Conservation (phyloP, 2,113 vertebrate species). For the Varanus komodoensis region DNA sequence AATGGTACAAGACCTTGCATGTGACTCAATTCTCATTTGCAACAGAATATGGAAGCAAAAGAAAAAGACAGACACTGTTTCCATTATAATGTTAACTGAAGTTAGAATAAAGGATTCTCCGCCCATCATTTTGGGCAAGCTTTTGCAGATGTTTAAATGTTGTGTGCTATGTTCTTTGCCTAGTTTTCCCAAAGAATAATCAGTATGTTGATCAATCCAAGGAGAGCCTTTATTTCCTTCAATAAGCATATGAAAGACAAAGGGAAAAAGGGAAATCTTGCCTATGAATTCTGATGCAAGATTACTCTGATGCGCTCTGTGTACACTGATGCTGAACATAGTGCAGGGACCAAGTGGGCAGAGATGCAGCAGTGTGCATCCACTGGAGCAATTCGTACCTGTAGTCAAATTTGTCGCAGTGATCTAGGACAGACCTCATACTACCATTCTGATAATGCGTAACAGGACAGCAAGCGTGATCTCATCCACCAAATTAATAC, state of each 20-base stretch:
- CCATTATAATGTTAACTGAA: constrained; percentile 3
- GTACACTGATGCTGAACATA: neutral
- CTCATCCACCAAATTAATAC: neutral
- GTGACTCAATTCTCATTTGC: neutral
- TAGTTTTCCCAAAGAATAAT: neutral
- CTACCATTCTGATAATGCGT: neutral
- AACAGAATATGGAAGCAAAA: neutral
- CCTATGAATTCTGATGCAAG: neutral
- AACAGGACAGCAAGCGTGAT: neutral
- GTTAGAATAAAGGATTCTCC: neutral
- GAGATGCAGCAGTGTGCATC: neutral
- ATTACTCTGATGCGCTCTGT: neutral
- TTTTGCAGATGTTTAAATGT: neutral
- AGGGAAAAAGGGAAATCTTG: neutral
- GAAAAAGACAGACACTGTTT: neutral
- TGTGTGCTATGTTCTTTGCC: too few species aligned
- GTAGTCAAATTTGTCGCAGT: neutral
- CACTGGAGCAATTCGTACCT: neutral
- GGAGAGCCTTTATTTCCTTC: neutral
- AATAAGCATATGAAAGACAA: neutral
- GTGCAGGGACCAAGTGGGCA: neutral
- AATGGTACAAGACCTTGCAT: constrained; percentile 3
- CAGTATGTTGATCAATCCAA: neutral
- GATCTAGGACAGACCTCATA: neutral
- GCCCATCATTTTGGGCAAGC: neutral